Base-by-base conservation (phyloP, 1,140 invertebrate genomes). In the Scylla paramamosain region DNA sequence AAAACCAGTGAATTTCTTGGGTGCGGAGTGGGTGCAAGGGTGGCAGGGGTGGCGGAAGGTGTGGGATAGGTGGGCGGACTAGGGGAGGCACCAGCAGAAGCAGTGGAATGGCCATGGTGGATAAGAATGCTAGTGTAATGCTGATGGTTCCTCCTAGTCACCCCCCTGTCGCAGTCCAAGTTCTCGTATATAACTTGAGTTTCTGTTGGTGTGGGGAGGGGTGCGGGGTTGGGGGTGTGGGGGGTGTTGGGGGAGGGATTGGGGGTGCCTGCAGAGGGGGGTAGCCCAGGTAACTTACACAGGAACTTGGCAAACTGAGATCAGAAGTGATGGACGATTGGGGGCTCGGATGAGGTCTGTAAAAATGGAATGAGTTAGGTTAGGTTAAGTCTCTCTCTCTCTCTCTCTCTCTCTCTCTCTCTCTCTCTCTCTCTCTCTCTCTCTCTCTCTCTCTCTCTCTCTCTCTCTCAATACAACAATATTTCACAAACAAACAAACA, bases 261-360 rank as follows among this genome's bases (percentile, higher is more conserved):
- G 32, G 90, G 86, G 95, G 94, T 92, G 88, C 86, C 52, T 83
- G 94, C 95, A 48, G 93, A 88, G 93, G 89, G 88, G 95, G 93
- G 92, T 94, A 91, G 52, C 93, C 91, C n/a, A 59, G 45, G n/a
- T 93, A 95, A 96, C 96, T 96, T 95, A 96, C 96, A 90, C 95
- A 95, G 93, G 96, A 96, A 89, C 95, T 95, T 14, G 95, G 95
- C 91, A 95, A 91, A 95, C 96, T 96, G 95, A 96, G 95, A 28
- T 94, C 95, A 77, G 96, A 96, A 28, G 96, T 96, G 52, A 96
- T 94, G n/a, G 96, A 96, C n/a, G 96, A 96, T 88, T 96, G 96
- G 0, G 96, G 95, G 91, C 95, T 96, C 28, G 96, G 93, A 67
- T 96, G 96, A 25, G 96, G 96, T 67, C 96, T 96, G 87, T 20